Evolutionary conservation across 2,797 vertebrate species (phyloP).

Genomic region (Coregonus sp.): DNA sequence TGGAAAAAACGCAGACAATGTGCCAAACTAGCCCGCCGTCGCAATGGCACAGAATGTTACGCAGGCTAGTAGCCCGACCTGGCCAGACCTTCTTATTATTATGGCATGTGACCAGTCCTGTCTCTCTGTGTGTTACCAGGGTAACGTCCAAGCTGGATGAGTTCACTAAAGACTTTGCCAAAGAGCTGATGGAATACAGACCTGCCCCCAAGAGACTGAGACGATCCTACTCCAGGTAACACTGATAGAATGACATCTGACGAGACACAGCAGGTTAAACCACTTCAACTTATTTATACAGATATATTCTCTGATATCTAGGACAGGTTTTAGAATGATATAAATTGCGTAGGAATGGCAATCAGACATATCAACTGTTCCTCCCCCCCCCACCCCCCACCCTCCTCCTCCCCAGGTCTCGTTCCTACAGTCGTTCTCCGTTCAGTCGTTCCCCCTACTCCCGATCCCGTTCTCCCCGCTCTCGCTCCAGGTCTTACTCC

Average conservation of each 20-base stretch:
- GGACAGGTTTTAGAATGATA: not conserved
- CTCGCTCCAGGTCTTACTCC: constrained; percentile 85
- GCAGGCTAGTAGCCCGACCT: too few relatives aligned
- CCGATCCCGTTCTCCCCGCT: constrained; percentile 80
- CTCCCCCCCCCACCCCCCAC: too few relatives aligned
- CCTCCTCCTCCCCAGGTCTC: constrained; percentile 78
- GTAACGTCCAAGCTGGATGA: constrained; percentile 98
- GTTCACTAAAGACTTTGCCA: constrained; percentile 99
- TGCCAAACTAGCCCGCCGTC: too few relatives aligned
- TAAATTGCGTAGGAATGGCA: too few relatives aligned
- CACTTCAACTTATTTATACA: not conserved
- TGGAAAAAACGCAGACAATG: too few relatives aligned
- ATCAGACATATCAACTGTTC: not conserved
- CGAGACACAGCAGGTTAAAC: too few relatives aligned
- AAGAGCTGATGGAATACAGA: constrained; percentile 98
- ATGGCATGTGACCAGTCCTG: not conserved
- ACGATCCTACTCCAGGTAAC: constrained; percentile 94
- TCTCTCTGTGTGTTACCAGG: constrained; percentile 70
- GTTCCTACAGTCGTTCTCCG: constrained; percentile 93
- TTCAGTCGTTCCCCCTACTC: constrained; percentile 92
- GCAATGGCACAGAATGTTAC: too few relatives aligned
- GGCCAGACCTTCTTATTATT: not conserved
- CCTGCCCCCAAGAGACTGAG: constrained; percentile 95
- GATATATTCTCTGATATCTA: not conserved
- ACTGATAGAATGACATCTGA: not conserved